These are phyloP conservation scores for Sylvia borin DNA, from an alignment of 2,797 vertebrate genomes.

Conservation along the genomic window DNA sequence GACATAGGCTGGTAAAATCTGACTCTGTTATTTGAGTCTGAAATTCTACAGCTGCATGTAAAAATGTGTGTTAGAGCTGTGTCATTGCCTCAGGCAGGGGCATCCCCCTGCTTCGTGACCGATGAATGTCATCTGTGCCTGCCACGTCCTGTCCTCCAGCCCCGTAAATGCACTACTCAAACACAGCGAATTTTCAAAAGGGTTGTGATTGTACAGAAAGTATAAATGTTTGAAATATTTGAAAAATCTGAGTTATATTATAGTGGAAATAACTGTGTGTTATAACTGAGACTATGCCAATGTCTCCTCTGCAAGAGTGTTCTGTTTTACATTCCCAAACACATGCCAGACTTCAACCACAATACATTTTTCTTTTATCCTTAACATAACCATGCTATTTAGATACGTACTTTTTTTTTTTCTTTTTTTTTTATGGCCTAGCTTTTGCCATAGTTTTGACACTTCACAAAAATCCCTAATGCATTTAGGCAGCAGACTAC, in stretches of 20 bases:
- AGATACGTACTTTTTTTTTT: not conserved
- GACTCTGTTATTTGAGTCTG: not conserved
- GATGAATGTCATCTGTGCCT: not conserved
- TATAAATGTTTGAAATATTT: not conserved
- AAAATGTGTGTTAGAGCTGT: not conserved
- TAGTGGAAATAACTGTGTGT: not conserved
- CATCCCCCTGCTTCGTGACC: not conserved
- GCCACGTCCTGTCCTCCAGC: not conserved
- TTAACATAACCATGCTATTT: not conserved
- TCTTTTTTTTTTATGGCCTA: not conserved
- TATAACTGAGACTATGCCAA: constrained; percentile 23
- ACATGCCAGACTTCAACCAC: constrained; percentile 12
- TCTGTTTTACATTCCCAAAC: constrained; percentile 45
- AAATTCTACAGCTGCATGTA: not conserved
- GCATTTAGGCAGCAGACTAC: not conserved
- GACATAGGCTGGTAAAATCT: not conserved
- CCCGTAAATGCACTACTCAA: not conserved
- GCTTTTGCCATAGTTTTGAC: not conserved
- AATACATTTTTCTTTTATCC: not conserved
- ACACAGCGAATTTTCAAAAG: not conserved
- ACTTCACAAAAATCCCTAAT: not conserved
- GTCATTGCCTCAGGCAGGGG: not conserved
- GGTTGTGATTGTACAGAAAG: not conserved
- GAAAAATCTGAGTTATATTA: constrained; percentile 12
- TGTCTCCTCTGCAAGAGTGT: not conserved